phyloP scores from a whole-genome alignment of 2,797 vertebrate species.

The Emys orbicularis region DNA sequence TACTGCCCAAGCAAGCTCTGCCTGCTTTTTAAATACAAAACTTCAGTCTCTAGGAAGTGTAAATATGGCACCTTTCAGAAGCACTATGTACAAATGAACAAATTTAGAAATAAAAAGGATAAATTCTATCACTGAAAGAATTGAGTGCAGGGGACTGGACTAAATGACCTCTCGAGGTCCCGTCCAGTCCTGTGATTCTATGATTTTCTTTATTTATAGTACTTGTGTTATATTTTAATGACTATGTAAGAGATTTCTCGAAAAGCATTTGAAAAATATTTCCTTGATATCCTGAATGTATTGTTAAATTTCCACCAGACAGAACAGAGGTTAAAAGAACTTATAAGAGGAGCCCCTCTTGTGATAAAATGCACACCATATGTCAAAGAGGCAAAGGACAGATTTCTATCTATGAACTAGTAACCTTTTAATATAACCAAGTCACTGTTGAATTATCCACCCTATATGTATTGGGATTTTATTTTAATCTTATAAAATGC shows the following conservation, averaged over 20 bases:
- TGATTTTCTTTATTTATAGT: background rate
- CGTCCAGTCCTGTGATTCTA: too few species aligned
- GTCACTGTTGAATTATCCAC: slow-evolving; percentile 46
- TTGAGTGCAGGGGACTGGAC: too few species aligned
- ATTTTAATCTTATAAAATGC: slow-evolving; percentile 59
- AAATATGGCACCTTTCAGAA: background rate
- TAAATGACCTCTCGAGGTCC: too few species aligned
- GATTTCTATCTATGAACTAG: background rate
- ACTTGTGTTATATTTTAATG: accelerated
- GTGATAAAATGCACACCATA: background rate
- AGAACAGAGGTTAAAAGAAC: background rate
- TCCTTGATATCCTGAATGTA: background rate
- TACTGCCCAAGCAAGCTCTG: background rate
- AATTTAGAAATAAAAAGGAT: background rate
- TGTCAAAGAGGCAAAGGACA: background rate
- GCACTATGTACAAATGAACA: background rate
- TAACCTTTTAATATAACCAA: slow-evolving; percentile 55
- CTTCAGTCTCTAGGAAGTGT: background rate
- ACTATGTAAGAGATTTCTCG: background rate
- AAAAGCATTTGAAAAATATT: background rate
- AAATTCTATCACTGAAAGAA: background rate
- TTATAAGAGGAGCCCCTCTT: background rate
- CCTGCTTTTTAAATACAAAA: background rate
- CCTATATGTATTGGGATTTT: slow-evolving; percentile 48
- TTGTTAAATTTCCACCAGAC: background rate